A percentile compares a stretch with the other conserved stretches of the same genome.
Conservation (phyloP, 1,140 invertebrate species). For the Gryllus bimaculatus region DNA sequence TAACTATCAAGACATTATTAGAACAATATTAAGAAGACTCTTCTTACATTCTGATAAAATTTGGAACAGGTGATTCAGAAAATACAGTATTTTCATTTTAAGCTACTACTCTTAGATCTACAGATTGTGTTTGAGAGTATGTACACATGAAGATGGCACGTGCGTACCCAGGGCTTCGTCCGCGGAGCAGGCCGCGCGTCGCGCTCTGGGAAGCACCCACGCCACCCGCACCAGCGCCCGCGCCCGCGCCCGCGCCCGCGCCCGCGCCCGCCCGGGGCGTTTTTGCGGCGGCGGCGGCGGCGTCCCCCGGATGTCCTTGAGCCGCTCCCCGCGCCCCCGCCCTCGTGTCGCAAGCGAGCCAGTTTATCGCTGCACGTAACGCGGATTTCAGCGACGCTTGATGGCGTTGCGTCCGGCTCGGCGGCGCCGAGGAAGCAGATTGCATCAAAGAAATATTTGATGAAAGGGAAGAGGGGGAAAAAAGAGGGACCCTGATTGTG, state of each 20-base stretch:
- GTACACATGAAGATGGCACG: too few species aligned
- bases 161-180: too few species aligned
- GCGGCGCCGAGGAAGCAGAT: not conserved
- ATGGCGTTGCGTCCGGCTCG: not conserved
- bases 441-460: not conserved
- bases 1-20: too few species aligned
- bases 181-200: too few species aligned
- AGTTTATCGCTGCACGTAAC: constrained; percentile 1
- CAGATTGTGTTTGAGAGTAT: too few species aligned
- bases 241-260: too few species aligned
- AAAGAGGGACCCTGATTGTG: not conserved
- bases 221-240: not conserved
- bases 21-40: too few species aligned
- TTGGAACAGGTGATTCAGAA: too few species aligned
- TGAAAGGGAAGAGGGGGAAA: not conserved
- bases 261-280: not conserved
- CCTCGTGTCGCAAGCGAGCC: not conserved
- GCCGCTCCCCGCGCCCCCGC: too few species aligned
- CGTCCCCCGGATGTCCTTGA: constrained; percentile 2
- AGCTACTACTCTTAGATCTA: too few species aligned
- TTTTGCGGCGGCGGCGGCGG: not conserved
- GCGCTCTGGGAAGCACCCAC: not conserved
- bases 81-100: too few species aligned
- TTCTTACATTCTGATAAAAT: too few species aligned
- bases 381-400: not conserved